These are phyloP conservation scores for Hirtodrosophila cameraria DNA, from an alignment of 2,888 invertebrate genomes.

Conservation along the genomic window DNA sequence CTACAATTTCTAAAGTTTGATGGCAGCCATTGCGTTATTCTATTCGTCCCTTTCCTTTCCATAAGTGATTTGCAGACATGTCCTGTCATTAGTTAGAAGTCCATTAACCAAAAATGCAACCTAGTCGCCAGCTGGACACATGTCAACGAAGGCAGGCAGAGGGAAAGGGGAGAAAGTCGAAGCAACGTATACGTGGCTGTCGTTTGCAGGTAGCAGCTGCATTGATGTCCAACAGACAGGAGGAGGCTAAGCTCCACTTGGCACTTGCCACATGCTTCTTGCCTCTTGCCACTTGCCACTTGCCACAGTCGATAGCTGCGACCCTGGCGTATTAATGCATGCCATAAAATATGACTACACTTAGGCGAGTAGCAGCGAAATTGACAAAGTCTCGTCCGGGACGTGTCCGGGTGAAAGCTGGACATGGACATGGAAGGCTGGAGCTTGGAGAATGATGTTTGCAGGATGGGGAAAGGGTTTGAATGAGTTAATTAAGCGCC, in stretches of 20 bases:
- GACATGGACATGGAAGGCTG: too few species aligned
- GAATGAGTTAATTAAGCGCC: constrained; percentile 83
- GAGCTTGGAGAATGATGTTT: neutral
- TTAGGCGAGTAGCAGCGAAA: constrained; percentile 41
- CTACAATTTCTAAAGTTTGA: constrained; percentile 16
- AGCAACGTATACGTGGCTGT: constrained; percentile 25
- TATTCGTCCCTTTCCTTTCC: too few species aligned
- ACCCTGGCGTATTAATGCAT: constrained; percentile 67
- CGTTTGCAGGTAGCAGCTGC: constrained; percentile 77
- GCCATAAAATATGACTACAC: constrained; percentile 74
- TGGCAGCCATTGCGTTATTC: too few species aligned
- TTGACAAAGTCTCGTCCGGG: constrained; percentile 41
- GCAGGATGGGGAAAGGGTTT: constrained; percentile 40
- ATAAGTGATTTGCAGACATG: constrained; percentile 40
- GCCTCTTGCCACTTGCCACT: constrained; percentile 15
- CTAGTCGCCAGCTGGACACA: constrained; percentile 33
- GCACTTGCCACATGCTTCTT: constrained; percentile 9
- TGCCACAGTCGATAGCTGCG: neutral
- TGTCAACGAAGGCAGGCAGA: constrained; percentile 32
- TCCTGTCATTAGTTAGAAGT: constrained; percentile 61
- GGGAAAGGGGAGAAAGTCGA: too few species aligned
- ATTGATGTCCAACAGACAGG: constrained; percentile 49
- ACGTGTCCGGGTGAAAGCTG: constrained; percentile 1
- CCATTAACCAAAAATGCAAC: constrained; percentile 74
- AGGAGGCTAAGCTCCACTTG: constrained; percentile 9